Conservation (phyloP, 2,113 vertebrate species). For the pig (Sus scrofa) region T2T-Sscrofa CM000824.6:33936001-33936500, state of each 20-base stretch:
- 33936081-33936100: neutral
- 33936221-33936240: neutral
- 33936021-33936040: neutral
- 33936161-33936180: neutral
- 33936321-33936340: neutral
- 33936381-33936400: neutral
- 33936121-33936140: neutral
- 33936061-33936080: neutral
- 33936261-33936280: neutral
- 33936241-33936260: neutral
- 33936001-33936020: neutral
- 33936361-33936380: neutral
- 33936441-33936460: neutral
- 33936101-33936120: constrained; percentile 47
- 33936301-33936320: neutral
- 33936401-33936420: neutral
- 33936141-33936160: neutral
- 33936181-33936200: neutral
- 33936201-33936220: neutral
- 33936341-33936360: neutral
- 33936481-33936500: neutral
- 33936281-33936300: neutral
- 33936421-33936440: neutral
- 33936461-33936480: neutral
- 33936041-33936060: constrained; percentile 18